Percentiles rank a stretch among this genome's conserved stretches.
These are phyloP conservation scores for Pelosia muscerda DNA, from an alignment of 2,888 invertebrate species.

Conservation along the genomic window DNA sequence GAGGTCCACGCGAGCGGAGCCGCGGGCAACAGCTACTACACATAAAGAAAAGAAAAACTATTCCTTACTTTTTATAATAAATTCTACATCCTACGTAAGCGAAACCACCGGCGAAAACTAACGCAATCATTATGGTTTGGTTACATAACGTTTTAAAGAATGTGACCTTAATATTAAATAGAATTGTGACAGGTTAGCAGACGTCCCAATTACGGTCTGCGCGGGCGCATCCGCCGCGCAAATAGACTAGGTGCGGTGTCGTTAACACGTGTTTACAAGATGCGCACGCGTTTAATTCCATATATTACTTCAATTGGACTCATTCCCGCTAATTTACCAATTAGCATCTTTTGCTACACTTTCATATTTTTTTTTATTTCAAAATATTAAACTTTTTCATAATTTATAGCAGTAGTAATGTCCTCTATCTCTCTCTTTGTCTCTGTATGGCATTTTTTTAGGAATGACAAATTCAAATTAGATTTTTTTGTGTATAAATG, in stretches of 20 bases:
- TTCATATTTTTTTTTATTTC: slow-evolving; percentile 15
- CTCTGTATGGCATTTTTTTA: too few relatives aligned
- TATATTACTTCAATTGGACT: slow-evolving; percentile 64
- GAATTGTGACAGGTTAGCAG: slow-evolving; percentile 38
- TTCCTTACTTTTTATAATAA: not conserved
- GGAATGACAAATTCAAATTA: too few relatives aligned
- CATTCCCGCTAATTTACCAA: slow-evolving; percentile 56
- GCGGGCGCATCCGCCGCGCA: slow-evolving; percentile 42
- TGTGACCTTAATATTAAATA: slow-evolving; percentile 38
- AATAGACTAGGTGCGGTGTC: slow-evolving; percentile 48
- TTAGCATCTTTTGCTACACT: slow-evolving; percentile 44
- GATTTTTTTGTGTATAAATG: too few relatives aligned
- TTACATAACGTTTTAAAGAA: slow-evolving; percentile 17
- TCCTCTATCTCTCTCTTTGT: too few relatives aligned
- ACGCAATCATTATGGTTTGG: not conserved
- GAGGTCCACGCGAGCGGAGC: too few relatives aligned
- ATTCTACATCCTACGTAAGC: not conserved
- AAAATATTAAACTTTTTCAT: not conserved
- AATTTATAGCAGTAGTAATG: not conserved
- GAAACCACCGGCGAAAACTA: not conserved
- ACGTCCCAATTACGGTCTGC: slow-evolving; percentile 43
- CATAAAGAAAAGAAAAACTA: not conserved
- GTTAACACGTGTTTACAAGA: slow-evolving; percentile 40
- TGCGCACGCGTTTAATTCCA: slow-evolving; percentile 36
- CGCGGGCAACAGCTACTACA: too few relatives aligned